Conservation (phyloP, 2,797 vertebrate species). For the Bovichtus diacanthus region DNA sequence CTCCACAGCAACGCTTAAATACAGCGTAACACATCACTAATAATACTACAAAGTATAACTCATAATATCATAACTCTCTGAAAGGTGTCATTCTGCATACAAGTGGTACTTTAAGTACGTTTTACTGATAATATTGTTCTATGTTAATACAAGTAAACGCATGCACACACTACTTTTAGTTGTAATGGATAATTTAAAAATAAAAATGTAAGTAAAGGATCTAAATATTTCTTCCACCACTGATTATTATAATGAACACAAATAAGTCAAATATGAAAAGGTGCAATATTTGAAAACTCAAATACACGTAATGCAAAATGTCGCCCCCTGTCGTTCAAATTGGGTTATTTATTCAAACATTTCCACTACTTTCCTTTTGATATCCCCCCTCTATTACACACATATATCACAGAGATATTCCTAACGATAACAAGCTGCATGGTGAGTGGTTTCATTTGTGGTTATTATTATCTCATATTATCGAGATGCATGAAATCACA, state of each 20-base stretch:
- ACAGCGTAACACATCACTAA: not conserved
- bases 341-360: not conserved
- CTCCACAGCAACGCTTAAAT: not conserved
- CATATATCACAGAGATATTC: not conserved
- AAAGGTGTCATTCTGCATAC: not conserved
- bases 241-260: not conserved
- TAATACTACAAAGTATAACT: not conserved
- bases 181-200: too few relatives aligned
- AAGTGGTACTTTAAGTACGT: not conserved
- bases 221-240: not conserved
- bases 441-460: not conserved
- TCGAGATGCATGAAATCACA: not conserved
- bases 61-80: not conserved
- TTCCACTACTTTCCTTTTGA: not conserved
- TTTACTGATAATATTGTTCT: too few relatives aligned
- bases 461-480: not conserved
- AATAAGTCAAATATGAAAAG: not conserved
- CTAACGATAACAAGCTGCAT: not conserved
- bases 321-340: slow-evolving; percentile 40
- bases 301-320: not conserved
- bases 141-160: not conserved
- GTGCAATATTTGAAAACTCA: too few relatives aligned
- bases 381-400: not conserved
- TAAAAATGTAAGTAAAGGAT: not conserved
- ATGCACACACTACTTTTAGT: not conserved